Evolutionary conservation across 37 sponge, comb jelly and placozoan genomes (phyloP), one percentile per base, ranked within the genome.

Genomic region (Oscarella lobularis): DNA sequence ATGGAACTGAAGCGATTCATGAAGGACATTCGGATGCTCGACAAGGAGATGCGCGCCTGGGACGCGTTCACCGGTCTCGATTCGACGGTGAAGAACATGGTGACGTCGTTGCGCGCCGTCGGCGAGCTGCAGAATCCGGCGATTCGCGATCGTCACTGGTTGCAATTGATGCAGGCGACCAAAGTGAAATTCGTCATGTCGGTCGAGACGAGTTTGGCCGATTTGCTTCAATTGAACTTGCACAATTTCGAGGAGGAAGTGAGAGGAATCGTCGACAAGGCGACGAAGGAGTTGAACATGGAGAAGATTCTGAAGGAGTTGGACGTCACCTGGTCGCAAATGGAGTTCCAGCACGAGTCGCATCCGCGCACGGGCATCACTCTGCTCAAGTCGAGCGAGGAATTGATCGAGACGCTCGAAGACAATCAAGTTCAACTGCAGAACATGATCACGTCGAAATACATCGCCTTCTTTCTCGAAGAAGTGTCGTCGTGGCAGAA

Each of bases 351-450:
- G 39, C 79, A 90, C 39, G 95, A 98, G 14, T 37, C 41, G 31
- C 99, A 98, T 67, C 78, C 79, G 3, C 54, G 95, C 3, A 98
- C 99, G 33, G 79, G 76, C 31, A 75, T 85, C 35, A 84, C 82
- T 33, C 80, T 94, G 0, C 81, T 93, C 39, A 82, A 76, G 67
- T 79, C 89, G 31, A 87, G 85, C 40, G 99, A 98, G 65, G 99
- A 98, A 40, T 83, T 98, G 38, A 94, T 98, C 78, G 99, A 98
- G 72, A 90, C 92, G 31, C 87, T 98, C 31, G 99, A 98, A 40
- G 99, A 98, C 35, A 98, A 98, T 66, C 99, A 98, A 83, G 99
- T 98, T 2, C 99, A 98, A 67, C 90, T 98, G 27, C 99, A 98
- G 67, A 98, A 98, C 80, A 86, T 94, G 92, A 90, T 98, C 86